These are phyloP conservation scores for Pachyramphus minor DNA, from an alignment of 2,113 vertebrate genomes.

Conservation along the genomic window DNA sequence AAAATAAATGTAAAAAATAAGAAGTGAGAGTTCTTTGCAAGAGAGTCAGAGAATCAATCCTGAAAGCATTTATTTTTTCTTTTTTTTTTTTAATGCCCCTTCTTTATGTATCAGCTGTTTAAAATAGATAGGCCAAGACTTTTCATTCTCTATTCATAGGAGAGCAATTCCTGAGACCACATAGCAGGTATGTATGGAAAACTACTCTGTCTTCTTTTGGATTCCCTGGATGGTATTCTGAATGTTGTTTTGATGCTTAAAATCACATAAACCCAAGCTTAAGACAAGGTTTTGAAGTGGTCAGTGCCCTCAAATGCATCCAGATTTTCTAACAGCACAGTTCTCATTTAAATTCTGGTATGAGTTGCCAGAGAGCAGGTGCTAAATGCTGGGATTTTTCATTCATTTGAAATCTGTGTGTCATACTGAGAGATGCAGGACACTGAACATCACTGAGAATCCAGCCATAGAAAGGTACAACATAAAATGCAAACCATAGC, in stretches of 20 bases:
- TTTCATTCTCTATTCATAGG: slow-evolving; percentile 8
- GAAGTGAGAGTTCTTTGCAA: neutral
- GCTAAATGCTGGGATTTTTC: slow-evolving; percentile 18
- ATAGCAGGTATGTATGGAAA: neutral
- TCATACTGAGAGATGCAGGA: neutral
- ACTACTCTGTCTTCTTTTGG: slow-evolving; percentile 12
- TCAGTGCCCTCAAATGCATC: neutral
- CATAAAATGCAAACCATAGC: slow-evolving; percentile 47
- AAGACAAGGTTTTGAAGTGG: slow-evolving; percentile 23
- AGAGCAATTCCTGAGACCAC: neutral
- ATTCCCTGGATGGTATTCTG: neutral
- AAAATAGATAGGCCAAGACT: slow-evolving; percentile 36
- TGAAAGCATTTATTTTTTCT: neutral
- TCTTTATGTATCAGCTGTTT: slow-evolving; percentile 41
- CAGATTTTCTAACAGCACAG: neutral
- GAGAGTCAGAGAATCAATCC: neutral
- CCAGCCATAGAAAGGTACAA: slow-evolving; percentile 1
- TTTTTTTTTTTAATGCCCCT: neutral
- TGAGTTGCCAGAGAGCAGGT: slow-evolving; percentile 29
- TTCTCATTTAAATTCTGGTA: slow-evolving; percentile 7
- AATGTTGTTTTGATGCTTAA: slow-evolving; percentile 13
- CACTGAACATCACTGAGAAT: neutral
- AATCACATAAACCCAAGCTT: slow-evolving; percentile 7
- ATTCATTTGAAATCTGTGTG: slow-evolving; percentile 26
- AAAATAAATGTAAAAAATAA: slow-evolving; percentile 20